These are phyloP conservation scores for Ceryle rudis DNA, from an alignment of 2,797 vertebrate species.

Conservation along the genomic window DNA sequence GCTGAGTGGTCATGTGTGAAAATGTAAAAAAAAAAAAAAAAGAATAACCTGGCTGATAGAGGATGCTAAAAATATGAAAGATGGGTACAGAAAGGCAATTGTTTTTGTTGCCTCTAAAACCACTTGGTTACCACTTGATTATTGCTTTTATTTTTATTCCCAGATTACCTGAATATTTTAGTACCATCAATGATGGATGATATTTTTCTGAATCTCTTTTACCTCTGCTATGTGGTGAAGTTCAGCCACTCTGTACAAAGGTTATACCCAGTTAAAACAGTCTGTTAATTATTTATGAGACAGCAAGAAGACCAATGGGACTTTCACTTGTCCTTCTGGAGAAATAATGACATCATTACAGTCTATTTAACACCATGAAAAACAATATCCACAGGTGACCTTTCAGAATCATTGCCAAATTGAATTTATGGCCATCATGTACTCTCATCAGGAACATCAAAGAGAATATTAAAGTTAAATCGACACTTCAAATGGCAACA, in stretches of 20 bases:
- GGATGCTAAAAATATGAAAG: background rate
- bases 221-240: background rate
- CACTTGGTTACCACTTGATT: background rate
- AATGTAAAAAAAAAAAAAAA: background rate
- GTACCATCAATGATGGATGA: conserved; percentile 22
- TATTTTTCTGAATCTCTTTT: conserved; percentile 46
- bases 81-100: background rate
- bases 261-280: conserved; percentile 70
- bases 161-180: conserved; percentile 38
- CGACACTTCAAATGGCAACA: background rate
- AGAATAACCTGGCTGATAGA: background rate
- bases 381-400: conserved; percentile 74
- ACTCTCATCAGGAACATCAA: conserved; percentile 49
- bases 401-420: conserved; percentile 62
- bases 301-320: conserved; percentile 72
- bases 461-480: background rate
- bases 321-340: conserved; percentile 61
- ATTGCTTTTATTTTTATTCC: background rate
- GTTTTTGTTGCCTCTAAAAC: background rate
- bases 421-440: conserved; percentile 54
- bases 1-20: background rate
- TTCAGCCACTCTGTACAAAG: conserved; percentile 60
- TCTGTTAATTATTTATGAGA: conserved; percentile 76
- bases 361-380: conserved; percentile 73
- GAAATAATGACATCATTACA: conserved; percentile 68